Conservation (phyloP, 2,888 invertebrate genomes). For the Torymus tubicola region DNA sequence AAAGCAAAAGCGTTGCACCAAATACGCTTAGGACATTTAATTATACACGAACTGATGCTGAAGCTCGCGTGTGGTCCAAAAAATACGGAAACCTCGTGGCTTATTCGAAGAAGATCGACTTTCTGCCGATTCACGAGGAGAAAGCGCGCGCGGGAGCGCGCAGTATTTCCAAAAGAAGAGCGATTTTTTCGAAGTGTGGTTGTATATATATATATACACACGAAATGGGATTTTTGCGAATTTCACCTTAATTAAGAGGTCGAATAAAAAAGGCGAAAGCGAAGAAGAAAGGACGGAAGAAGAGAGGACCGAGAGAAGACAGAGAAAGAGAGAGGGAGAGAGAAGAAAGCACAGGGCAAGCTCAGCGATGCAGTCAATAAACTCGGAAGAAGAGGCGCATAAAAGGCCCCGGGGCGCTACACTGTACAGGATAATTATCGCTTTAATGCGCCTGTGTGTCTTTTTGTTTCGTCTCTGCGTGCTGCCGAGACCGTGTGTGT, state of each 20-base stretch:
- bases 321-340: neutral
- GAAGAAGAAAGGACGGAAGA: neutral
- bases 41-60: no score
- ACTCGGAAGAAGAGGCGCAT: conserved; percentile 33
- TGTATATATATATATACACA: no score
- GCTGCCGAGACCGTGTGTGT: neutral
- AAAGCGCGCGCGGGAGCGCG: no score
- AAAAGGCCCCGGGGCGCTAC: conserved; percentile 27
- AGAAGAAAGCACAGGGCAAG: conserved; percentile 28
- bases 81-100: no score
- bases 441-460: conserved; percentile 7
- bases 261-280: conserved; percentile 6
- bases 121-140: no score
- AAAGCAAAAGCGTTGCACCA: no score
- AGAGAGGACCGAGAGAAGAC: neutral
- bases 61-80: no score
- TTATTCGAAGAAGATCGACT: no score
- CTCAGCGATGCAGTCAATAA: conserved; percentile 26
- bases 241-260: conserved; percentile 43
- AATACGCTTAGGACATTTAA: no score
- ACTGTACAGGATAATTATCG: conserved; percentile 39
- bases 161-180: no score
- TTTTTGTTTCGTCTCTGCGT: neutral
- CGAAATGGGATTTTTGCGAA: conserved; percentile 14
- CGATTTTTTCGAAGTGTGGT: no score